Conservation (phyloP, 2,113 vertebrate genomes). For the Ploceus nigricollis region DNA sequence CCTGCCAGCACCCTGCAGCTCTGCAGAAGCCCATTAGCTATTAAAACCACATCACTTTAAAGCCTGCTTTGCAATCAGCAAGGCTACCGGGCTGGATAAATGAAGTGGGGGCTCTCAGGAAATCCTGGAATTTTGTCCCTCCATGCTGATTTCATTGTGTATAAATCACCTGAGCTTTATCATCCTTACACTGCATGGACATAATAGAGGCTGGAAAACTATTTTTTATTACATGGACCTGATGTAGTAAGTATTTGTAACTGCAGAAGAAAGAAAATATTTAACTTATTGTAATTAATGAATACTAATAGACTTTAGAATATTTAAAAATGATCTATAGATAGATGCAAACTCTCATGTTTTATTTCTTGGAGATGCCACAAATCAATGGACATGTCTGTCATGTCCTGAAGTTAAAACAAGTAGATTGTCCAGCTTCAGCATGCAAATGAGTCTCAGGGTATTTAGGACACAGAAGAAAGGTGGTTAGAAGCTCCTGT, state of each 20-base stretch:
- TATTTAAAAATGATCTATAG: neutral
- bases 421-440: neutral
- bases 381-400: neutral
- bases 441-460: fast-evolving
- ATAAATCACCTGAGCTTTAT: neutral
- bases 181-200: neutral
- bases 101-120: neutral
- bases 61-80: neutral
- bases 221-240: neutral
- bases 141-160: neutral
- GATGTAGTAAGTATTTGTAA: neutral
- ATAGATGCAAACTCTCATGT: neutral
- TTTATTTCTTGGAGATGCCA: neutral
- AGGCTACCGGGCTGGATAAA: neutral
- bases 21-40: neutral
- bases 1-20: neutral
- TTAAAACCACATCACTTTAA: neutral
- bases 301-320: neutral
- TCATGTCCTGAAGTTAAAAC: neutral
- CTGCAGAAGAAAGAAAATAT: neutral
- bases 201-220: neutral
- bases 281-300: neutral
- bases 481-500: neutral
- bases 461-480: neutral
- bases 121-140: neutral